Conservation (phyloP, 1,140 invertebrate genomes). For the Drosophila lacertosa region DNA sequence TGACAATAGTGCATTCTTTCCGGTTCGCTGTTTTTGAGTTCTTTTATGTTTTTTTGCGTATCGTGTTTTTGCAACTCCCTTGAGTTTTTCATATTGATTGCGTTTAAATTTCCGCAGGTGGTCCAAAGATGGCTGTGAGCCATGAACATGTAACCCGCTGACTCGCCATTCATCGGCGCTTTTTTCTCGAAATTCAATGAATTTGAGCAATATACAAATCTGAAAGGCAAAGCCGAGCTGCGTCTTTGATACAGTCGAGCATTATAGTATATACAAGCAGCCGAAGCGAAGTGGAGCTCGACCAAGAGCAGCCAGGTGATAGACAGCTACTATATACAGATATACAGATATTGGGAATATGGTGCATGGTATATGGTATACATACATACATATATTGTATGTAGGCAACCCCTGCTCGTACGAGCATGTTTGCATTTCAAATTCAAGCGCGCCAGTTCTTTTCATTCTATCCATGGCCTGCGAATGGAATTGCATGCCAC, state of each 20-base stretch:
- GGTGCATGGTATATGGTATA: neutral
- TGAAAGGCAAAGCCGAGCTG: constrained; percentile 28
- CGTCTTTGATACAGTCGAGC: constrained; percentile 59
- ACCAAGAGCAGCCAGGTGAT: too few relatives aligned
- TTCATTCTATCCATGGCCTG: constrained; percentile 16
- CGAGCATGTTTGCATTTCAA: constrained; percentile 75
- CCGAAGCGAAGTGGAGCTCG: too few relatives aligned
- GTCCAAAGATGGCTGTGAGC: constrained; percentile 22
- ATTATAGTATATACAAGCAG: too few relatives aligned
- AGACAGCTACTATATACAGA: constrained; percentile 62
- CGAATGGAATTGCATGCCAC: constrained; percentile 30
- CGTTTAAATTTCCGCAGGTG: constrained; percentile 64
- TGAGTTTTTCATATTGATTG: constrained; percentile 60
- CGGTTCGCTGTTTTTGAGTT: constrained; percentile 6
- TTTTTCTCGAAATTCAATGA: constrained; percentile 60
- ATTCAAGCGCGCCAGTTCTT: constrained; percentile 56
- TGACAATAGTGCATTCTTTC: constrained; percentile 5
- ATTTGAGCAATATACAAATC: constrained; percentile 72
- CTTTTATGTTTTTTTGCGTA: too few relatives aligned
- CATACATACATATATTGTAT: neutral
- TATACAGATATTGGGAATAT: constrained; percentile 9
- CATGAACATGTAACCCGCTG: constrained; percentile 20
- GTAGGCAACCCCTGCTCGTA: constrained; percentile 6
- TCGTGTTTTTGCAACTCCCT: neutral
- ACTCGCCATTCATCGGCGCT: constrained; percentile 18